Evolutionary conservation across 1,140 invertebrate genomes (phyloP).

Genomic region (Drosophila nebulosa): DNA sequence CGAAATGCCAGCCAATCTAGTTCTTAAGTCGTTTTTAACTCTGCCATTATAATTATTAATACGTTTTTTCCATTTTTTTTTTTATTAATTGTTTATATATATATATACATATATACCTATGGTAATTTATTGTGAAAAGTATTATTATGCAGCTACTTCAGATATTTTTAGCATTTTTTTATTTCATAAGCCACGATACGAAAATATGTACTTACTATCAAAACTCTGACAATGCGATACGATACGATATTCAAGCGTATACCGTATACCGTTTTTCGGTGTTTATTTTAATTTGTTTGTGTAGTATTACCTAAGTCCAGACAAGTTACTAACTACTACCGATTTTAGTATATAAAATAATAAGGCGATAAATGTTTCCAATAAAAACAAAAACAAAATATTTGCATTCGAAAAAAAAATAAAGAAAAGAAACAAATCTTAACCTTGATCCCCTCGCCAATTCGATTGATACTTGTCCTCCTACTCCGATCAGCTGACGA

Average conservation of each 20-base stretch:
- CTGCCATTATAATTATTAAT: constrained; percentile 62
- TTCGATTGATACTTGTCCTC: constrained; percentile 36
- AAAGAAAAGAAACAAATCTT: constrained; percentile 2
- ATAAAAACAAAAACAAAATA: constrained; percentile 74
- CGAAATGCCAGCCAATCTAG: constrained; percentile 37
- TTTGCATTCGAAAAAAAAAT: constrained; percentile 58
- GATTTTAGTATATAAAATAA: constrained; percentile 52
- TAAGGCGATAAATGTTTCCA: constrained; percentile 55
- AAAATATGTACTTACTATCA: constrained; percentile 55
- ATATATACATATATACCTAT: constrained; percentile 5
- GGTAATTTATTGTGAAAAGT: constrained; percentile 74
- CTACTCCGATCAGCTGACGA: constrained; percentile 58
- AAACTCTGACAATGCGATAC: constrained; percentile 38
- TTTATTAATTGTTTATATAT: constrained; percentile 31
- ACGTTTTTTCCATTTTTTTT: background rate
- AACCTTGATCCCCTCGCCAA: constrained; percentile 50
- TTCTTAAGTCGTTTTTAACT: constrained; percentile 60
- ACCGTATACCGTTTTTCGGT: constrained; percentile 45
- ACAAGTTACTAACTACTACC: constrained; percentile 65
- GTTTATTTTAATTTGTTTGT: constrained; percentile 21
- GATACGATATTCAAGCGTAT: constrained; percentile 16
- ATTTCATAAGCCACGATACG: constrained; percentile 44
- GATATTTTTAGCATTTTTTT: constrained; percentile 58
- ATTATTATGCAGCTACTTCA: constrained; percentile 74
- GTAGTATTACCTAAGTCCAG: constrained; percentile 59